These are phyloP conservation scores for Catharus minimus DNA, from an alignment of 2,113 vertebrate species.

Conservation along the genomic window DNA sequence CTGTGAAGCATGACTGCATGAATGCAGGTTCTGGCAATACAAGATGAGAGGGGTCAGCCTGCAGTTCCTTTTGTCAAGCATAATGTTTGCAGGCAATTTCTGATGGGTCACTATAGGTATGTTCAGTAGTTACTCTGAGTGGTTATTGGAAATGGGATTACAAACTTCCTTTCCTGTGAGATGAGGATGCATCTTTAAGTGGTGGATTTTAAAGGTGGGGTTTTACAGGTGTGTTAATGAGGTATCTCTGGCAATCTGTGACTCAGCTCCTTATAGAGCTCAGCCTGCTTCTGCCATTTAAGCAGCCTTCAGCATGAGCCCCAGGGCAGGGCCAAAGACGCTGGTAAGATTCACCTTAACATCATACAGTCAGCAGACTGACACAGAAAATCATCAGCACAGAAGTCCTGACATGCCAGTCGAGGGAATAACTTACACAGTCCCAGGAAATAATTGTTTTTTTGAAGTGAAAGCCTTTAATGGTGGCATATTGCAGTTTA, in stretches of 20 bases:
- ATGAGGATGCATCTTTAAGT: not conserved
- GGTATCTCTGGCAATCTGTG: not conserved
- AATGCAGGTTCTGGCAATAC: not conserved
- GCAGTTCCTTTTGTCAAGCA: not conserved
- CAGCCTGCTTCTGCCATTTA: not conserved
- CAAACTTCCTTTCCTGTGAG: not conserved
- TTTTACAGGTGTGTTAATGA: not conserved
- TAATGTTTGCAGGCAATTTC: not conserved
- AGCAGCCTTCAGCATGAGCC: not conserved
- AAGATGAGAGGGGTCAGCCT: not conserved
- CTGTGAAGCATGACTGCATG: not conserved
- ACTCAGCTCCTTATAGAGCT: not conserved
- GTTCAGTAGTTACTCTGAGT: not conserved
- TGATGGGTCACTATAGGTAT: not conserved
- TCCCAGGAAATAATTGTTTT: not conserved
- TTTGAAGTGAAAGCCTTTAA: conserved; percentile 19
- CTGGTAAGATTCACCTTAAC: not conserved
- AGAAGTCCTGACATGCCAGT: not conserved
- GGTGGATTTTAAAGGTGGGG: not conserved
- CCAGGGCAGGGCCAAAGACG: not conserved
- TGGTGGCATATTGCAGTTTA: conserved; percentile 7
- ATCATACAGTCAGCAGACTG: not conserved
- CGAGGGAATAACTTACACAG: conserved; percentile 1
- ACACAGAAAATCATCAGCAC: not conserved
- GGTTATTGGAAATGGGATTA: not conserved